Evolutionary conservation across 2,113 vertebrate species (phyloP), one percentile per base, ranked within the genome.

Genomic region (Talpa occidentalis): DNA sequence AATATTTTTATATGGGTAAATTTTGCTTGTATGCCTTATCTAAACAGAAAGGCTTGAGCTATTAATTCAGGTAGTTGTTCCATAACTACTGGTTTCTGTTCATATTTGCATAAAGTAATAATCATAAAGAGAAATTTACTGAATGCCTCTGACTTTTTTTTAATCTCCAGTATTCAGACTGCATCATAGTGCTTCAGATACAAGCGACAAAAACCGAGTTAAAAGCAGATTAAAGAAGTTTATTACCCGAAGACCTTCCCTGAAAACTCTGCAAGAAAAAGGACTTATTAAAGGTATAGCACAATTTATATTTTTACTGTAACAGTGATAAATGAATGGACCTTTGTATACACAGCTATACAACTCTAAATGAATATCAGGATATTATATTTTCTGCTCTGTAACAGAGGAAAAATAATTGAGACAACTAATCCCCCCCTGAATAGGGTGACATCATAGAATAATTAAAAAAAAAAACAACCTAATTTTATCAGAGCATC

Each of bases 191-290:
- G 96, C 98, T 83, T 99, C 99, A 17, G 99, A 99, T 96, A 98
- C 98, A 83, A 98, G 98, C 6, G 99, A 99, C 97, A 99, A 98
- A 97, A 99, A 98, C 79, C 95, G 98, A 84, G 99, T 99, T 85
- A 99, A 99, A 97, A 99, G 98, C 98, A 98, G 98, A 96, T 98
- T 99, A 96, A 99, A 99, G 98, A 99, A 99, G 98, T 99, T 99
- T 97, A 99, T 99, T 96, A 98, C 98, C 60, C 97, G 99, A 90
- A 98, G 99, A 96, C 99, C 99, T 12, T 99, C 99, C 35, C 96
- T 99, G 98, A 99, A 99, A 98, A 99, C 99, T 0, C 94, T 99
- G 96, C 99, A 99, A 97, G 99, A 99, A 93, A 99, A 99, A 88
- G 99, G 99, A 90, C 97, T 99, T 94, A 99, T 99, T 98, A 99